Base-by-base conservation (phyloP, 1,140 invertebrate genomes). In the Platyura marginata region DNA sequence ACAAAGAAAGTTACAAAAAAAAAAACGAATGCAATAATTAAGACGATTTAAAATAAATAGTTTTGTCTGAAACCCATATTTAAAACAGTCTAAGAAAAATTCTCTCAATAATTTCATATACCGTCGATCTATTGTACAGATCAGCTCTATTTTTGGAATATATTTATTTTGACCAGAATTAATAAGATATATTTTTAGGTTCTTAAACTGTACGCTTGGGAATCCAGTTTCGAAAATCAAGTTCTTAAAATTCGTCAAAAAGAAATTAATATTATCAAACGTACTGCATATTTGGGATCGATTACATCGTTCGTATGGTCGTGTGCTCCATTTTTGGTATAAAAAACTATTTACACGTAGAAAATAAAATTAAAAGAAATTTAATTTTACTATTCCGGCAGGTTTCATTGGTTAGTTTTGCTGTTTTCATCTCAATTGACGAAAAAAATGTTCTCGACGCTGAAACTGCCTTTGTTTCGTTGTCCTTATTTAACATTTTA, bases 401-500 rank as follows among this genome's bases (percentile, higher is more conserved):
- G 83, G 82, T 89, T 43, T 83, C 84, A 51, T 68, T 96, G 61
- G 87, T 87, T 45, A 86, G 89, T 51, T 98, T 97, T 64, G 81
- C 80, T 50, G 87, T 86, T 43, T 94, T 79, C 67, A 80, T 93
- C 51, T 65, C 92, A 59, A 71, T 79, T 54, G 80, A 83, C 62
- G 76, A 83, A 56, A 79, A 87, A 59, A 71, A 75, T 57, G 70
- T 88, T 44, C 68, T 98, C 55, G 80, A 91, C 61, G 81, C 91
- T 51, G 72, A 76, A 60, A 92, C 75, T 56, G 94, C 88, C 48
- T 98, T 98, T 71, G 93, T 98, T 46, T 90, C 93, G 48, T 71
- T 98, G 49, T 86, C 92, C 58, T 76, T 98, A 53, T 98, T 99
- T 72, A 97, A 98, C 68, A 91, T 98, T 51, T 76, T 98, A 49